Percentiles rank a stretch among this genome's conserved stretches.
phyloP scores from a whole-genome alignment of 2,113 vertebrate genomes.

The Erpornis zantholeuca region DNA sequence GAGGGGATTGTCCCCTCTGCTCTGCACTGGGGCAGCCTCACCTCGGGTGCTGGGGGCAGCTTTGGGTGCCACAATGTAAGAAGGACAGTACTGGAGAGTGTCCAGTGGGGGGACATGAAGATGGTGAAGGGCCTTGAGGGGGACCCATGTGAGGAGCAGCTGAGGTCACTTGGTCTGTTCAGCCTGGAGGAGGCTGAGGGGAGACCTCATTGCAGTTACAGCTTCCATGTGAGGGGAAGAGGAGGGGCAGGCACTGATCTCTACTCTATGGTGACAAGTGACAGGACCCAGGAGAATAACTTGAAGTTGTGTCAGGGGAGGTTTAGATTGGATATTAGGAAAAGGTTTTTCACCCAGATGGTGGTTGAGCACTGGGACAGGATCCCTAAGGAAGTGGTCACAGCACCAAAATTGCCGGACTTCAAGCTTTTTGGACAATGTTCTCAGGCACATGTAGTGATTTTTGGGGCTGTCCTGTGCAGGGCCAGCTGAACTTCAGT shows the following conservation, averaged over 20 bases:
- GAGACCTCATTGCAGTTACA: background rate
- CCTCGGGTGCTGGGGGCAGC: background rate
- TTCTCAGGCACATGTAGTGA: background rate
- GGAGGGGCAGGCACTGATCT: fast-evolving
- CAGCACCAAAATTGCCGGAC: background rate
- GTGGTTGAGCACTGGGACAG: too few relatives aligned
- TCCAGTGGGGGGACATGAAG: background rate
- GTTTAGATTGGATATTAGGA: background rate
- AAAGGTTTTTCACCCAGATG: background rate
- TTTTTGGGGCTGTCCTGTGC: background rate
- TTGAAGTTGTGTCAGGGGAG: background rate
- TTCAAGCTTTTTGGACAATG: background rate
- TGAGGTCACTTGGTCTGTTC: background rate
- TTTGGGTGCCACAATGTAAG: background rate
- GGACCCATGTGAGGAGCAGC: fast-evolving
- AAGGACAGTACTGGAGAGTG: background rate
- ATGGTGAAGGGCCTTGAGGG: background rate
- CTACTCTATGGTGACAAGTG: fast-evolving
- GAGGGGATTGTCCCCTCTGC: background rate
- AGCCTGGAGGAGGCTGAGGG: background rate
- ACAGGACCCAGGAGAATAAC: background rate
- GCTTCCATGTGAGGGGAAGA: fast-evolving
- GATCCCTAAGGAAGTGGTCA: background rate
- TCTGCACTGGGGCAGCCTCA: background rate
- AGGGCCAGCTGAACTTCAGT: fast-evolving